These are phyloP conservation scores for Metallyticus violacea DNA, from an alignment of 2,888 invertebrate species.

Conservation along the genomic window DNA sequence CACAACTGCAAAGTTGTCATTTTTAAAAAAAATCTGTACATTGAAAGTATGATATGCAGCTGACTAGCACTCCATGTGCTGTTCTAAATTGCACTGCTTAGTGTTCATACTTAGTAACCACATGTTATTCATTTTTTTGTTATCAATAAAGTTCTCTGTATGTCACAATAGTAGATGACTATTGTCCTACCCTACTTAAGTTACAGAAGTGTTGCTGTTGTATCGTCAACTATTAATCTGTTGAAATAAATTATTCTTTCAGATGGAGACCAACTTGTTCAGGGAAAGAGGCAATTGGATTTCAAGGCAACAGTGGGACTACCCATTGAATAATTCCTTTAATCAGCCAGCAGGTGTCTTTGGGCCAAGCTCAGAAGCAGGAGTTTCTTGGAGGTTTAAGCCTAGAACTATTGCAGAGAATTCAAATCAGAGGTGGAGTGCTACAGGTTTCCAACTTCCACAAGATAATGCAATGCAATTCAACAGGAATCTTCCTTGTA, in stretches of 20 bases:
- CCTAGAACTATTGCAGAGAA: background rate
- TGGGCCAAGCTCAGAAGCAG: background rate
- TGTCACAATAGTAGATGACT: no score
- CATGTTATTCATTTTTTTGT: no score
- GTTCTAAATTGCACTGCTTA: no score
- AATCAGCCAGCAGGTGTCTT: background rate
- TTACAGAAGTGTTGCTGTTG: no score
- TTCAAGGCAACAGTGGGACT: background rate
- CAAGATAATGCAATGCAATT: background rate
- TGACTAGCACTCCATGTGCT: no score
- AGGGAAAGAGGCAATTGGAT: background rate
- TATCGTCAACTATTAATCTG: no score
- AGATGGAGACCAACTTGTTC: background rate
- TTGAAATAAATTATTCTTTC: background rate
- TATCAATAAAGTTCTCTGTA: no score
- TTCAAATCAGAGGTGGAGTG: background rate
- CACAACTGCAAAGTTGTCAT: no score
- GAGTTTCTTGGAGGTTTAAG: background rate
- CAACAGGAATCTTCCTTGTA: background rate
- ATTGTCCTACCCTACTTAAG: no score
- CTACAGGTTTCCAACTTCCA: background rate
- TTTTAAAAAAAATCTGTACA: no score
- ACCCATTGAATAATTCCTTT: background rate
- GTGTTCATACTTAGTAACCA: no score
- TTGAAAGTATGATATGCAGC: no score